Evolutionary conservation across 2,888 invertebrate genomes (phyloP).

Genomic region (Baronia brevicornis): DNA sequence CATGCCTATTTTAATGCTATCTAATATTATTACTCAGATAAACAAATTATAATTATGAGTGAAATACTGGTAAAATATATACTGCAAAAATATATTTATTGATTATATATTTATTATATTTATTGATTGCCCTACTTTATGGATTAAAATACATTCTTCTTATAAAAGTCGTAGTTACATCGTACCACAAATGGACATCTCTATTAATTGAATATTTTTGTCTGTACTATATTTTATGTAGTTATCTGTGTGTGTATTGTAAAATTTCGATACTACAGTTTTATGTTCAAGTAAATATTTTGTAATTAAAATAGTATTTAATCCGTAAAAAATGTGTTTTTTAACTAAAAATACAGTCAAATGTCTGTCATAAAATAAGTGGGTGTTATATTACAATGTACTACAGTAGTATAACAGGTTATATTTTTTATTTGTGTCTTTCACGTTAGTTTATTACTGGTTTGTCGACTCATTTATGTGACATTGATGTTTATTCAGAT

Average conservation of each 20-base stretch:
- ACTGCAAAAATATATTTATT: conserved; percentile 46
- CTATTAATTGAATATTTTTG: too few species aligned
- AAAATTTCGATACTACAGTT: too few species aligned
- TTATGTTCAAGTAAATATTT: conserved; percentile 20
- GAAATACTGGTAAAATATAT: conserved; percentile 26
- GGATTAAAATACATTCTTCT: too few species aligned
- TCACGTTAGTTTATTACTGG: conserved; percentile 23
- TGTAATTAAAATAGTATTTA: conserved; percentile 1
- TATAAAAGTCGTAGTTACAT: too few species aligned
- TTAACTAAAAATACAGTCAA: too few species aligned
- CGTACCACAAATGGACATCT: too few species aligned
- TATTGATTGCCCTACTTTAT: conserved; percentile 22
- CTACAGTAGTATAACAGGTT: conserved; percentile 22
- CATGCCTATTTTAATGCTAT: too few species aligned
- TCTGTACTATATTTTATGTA: too few species aligned
- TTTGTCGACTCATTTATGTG: conserved; percentile 14
- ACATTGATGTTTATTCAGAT: conserved; percentile 30
- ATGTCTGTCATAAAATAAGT: too few species aligned
- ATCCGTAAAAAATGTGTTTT: too few species aligned
- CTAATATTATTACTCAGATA: too few species aligned
- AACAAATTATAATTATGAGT: conserved; percentile 22
- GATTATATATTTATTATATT: conserved; percentile 50
- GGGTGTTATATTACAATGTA: conserved; percentile 16
- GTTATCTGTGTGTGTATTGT: too few species aligned
- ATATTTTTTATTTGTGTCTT: conserved; percentile 25